Percentiles rank a stretch among this genome's conserved stretches.
Evolutionary conservation across 2,888 invertebrate species (phyloP).

Genomic region (Temnothorax ravouxi): DNA sequence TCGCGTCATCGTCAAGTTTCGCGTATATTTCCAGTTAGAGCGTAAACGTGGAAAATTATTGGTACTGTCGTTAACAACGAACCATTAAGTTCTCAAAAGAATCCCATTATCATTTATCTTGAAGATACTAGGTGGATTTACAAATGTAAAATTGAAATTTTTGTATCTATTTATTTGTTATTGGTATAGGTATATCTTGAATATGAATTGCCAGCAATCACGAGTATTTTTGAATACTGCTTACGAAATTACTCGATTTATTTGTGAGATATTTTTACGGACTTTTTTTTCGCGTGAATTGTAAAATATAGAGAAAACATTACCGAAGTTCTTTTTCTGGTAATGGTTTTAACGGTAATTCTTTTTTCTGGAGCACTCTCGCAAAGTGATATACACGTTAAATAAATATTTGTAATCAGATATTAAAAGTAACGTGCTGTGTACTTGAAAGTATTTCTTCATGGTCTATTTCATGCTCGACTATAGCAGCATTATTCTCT

Average conservation of each 20-base stretch:
- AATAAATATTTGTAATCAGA: constrained; percentile 26
- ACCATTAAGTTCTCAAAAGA: background rate
- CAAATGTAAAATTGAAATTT: background rate
- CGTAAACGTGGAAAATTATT: constrained; percentile 30
- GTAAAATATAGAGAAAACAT: background rate
- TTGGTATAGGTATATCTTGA: background rate
- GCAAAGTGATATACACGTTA: constrained; percentile 25
- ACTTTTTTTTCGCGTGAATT: background rate
- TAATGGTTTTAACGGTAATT: background rate
- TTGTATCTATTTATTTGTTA: background rate
- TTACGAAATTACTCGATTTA: background rate
- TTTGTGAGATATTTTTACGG: background rate
- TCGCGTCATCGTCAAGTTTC: constrained; percentile 27
- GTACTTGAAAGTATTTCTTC: constrained; percentile 22
- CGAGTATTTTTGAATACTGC: background rate
- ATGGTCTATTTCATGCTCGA: constrained; percentile 44
- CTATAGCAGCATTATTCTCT: constrained; percentile 16
- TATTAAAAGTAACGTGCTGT: constrained; percentile 39
- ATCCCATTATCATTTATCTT: background rate
- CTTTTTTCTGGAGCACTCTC: background rate
- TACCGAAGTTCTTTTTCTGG: background rate
- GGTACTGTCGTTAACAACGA: background rate
- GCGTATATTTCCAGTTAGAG: background rate
- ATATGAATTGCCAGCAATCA: background rate
- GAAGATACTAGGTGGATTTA: background rate